A percentile compares a stretch with the other conserved stretches of the same genome.
Evolutionary conservation across 2,888 invertebrate species (phyloP).

Genomic region (Agrochola lota): DNA sequence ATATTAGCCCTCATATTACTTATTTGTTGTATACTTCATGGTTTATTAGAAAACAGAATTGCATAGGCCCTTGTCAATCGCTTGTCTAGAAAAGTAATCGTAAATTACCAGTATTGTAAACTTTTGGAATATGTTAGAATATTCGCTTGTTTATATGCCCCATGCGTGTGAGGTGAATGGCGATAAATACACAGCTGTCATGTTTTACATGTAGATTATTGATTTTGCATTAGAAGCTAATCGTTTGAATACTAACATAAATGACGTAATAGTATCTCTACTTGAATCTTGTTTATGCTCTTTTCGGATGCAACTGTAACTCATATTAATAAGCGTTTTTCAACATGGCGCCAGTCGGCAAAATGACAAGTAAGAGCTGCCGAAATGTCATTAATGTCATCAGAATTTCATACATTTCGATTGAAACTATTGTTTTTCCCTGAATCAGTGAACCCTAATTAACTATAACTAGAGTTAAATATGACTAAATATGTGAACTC

Average conservation of each 20-base stretch:
- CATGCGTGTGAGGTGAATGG: slow-evolving; percentile 40
- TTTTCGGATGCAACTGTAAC: slow-evolving; percentile 36
- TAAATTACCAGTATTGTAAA: slow-evolving; percentile 36
- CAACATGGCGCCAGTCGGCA: background rate
- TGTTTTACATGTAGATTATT: slow-evolving; percentile 56
- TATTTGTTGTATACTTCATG: slow-evolving; percentile 4
- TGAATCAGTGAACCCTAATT: background rate
- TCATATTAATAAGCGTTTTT: background rate
- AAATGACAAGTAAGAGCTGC: background rate
- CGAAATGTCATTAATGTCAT: background rate
- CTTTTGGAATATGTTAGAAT: slow-evolving; percentile 44
- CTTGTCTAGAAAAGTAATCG: slow-evolving; percentile 33
- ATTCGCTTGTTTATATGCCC: slow-evolving; percentile 40
- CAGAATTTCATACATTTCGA: background rate
- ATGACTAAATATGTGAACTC: background rate
- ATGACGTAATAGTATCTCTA: slow-evolving; percentile 33
- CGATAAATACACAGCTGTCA: slow-evolving; percentile 56
- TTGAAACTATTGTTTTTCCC: background rate
- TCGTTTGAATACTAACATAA: slow-evolving; percentile 48
- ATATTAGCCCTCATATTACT: background rate
- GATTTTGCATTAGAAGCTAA: slow-evolving; percentile 46
- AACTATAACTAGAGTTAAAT: background rate
- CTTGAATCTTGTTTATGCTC: slow-evolving; percentile 6
- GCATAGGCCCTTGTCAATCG: slow-evolving; percentile 32
- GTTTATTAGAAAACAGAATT: slow-evolving; percentile 20